phyloP scores from a whole-genome alignment of 2,888 invertebrate species.

The Micropterix aruncella region DNA sequence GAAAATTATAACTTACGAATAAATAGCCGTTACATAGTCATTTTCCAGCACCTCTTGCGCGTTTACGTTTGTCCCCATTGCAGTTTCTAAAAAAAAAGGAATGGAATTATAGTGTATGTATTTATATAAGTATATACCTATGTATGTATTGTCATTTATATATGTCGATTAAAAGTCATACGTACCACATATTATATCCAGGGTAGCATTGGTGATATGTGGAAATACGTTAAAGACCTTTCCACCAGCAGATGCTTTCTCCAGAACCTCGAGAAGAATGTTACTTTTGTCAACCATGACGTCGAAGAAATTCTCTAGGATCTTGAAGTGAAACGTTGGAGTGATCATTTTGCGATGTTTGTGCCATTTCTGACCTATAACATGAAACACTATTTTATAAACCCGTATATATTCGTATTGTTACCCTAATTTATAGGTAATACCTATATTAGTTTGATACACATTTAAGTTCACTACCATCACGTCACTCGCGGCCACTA shows the following conservation, averaged over 20 bases:
- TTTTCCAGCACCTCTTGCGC: not conserved
- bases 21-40: not conserved
- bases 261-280: constrained; percentile 6
- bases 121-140: too few species aligned
- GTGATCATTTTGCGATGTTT: constrained; percentile 8
- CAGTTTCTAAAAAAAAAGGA: not conserved
- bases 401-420: too few species aligned
- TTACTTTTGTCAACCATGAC: constrained; percentile 7
- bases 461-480: too few species aligned
- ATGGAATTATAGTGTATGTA: too few species aligned
- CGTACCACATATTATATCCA: constrained; percentile 19
- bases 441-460: too few species aligned
- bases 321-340: constrained; percentile 9
- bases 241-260: constrained; percentile 6
- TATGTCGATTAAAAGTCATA: too few species aligned
- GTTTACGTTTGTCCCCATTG: not conserved
- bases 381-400: too few species aligned
- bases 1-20: not conserved
- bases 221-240: constrained; percentile 17
- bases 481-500: too few species aligned
- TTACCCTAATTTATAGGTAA: too few species aligned
- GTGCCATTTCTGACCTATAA: constrained; percentile 8
- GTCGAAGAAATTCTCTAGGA: constrained; percentile 7
- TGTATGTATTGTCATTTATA: too few species aligned
- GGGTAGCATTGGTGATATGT: constrained; percentile 15